Conservation (phyloP, 2,113 vertebrate species). For the Calypte anna region DNA sequence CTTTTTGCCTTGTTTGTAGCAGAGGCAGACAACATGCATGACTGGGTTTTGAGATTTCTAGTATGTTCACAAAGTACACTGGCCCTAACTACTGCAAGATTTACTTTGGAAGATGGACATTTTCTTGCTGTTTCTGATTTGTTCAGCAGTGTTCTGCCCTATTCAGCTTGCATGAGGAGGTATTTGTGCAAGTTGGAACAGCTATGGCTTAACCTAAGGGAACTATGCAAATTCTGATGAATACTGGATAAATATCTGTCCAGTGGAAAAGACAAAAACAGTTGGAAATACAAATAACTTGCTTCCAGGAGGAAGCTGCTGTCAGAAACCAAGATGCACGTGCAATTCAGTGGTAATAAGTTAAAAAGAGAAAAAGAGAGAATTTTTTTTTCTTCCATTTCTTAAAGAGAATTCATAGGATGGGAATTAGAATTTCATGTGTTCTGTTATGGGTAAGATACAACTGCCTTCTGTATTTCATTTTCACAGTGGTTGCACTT, state of each 20-base stretch:
- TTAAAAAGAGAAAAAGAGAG: background rate
- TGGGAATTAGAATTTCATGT: background rate
- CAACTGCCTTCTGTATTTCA: background rate
- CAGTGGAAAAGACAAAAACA: background rate
- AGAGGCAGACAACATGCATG: no score
- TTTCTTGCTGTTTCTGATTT: background rate
- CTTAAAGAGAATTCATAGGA: background rate
- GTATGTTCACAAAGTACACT: background rate
- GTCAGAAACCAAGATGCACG: rapidly evolving
- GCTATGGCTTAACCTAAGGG: background rate
- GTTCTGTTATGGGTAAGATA: background rate
- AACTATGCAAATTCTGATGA: background rate
- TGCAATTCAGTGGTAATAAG: background rate
- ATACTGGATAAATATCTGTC: background rate
- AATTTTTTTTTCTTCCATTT: background rate
- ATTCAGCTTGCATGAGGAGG: background rate
- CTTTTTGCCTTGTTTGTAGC: background rate
- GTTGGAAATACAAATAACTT: background rate
- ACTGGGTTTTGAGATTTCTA: background rate
- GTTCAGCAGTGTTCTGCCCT: background rate
- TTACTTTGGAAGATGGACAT: background rate
- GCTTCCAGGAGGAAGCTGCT: background rate
- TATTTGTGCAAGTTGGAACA: background rate
- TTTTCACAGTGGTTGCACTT: background rate
- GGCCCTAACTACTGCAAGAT: background rate